phyloP scores from a whole-genome alignment of 2,888 invertebrate species.

The Drosophila nr. perissopoda region DNA sequence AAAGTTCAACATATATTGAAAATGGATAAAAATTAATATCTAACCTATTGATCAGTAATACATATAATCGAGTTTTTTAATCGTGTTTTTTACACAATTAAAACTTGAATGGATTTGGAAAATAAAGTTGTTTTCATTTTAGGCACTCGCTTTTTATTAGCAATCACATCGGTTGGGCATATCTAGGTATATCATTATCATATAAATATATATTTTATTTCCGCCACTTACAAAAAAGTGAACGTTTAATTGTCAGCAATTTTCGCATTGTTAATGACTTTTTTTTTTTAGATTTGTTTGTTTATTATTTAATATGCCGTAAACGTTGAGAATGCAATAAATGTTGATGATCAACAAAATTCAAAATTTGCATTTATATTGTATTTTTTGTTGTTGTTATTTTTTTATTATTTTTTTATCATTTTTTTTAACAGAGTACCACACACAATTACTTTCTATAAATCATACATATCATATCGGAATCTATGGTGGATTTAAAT shows the following conservation, averaged over 20 bases:
- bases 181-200: background rate
- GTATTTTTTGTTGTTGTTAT: slow-evolving; percentile 12
- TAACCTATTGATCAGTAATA: background rate
- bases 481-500: background rate
- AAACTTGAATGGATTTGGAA: background rate
- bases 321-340: slow-evolving; percentile 23
- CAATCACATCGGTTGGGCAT: background rate
- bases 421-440: slow-evolving; percentile 11
- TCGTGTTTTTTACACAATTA: background rate
- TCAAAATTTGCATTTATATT: slow-evolving; percentile 45
- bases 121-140: background rate
- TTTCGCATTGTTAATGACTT: slow-evolving; percentile 45
- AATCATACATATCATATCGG: slow-evolving; percentile 6
- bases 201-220: slow-evolving; percentile 7
- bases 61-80: background rate
- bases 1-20: background rate
- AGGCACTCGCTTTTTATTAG: background rate
- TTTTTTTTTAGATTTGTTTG: background rate
- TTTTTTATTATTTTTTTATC: slow-evolving; percentile 5
- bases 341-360: slow-evolving; percentile 15
- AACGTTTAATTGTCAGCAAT: slow-evolving; percentile 6
- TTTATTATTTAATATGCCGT: slow-evolving; percentile 37
- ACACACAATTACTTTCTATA: background rate
- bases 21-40: background rate
- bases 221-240: slow-evolving; percentile 22